These are phyloP conservation scores for Olivierus martensii DNA, from an alignment of 1,140 invertebrate genomes.

Conservation along the genomic window DNA sequence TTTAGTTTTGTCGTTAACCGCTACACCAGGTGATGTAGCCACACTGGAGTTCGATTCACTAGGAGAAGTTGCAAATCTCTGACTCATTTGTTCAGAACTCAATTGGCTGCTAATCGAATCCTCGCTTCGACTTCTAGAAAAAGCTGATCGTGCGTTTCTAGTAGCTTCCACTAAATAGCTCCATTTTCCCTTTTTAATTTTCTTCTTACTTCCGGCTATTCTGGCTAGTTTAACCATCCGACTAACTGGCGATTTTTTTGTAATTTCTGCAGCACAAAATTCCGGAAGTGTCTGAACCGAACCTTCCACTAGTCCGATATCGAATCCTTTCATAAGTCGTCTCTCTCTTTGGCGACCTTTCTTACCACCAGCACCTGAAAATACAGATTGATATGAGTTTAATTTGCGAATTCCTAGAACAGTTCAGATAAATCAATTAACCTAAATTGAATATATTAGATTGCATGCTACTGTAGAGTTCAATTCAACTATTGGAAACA, in stretches of 20 bases:
- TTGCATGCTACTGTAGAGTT: too few relatives aligned
- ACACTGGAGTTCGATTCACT: constrained; percentile 6
- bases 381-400: not conserved
- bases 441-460: too few relatives aligned
- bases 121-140: constrained; percentile 17
- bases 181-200: constrained; percentile 18
- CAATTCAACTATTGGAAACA: too few relatives aligned
- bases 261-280: constrained; percentile 1
- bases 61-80: constrained; percentile 12
- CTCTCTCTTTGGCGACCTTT: constrained; percentile 86
- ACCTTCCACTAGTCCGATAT: constrained; percentile 32
- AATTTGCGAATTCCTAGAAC: not conserved
- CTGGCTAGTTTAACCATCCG: constrained; percentile 16
- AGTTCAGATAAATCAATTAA: not conserved
- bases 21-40: not conserved
- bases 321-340: constrained; percentile 86
- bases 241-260: constrained; percentile 17
- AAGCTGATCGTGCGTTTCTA: constrained; percentile 15
- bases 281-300: constrained; percentile 6
- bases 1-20: not conserved
- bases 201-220: constrained; percentile 19
- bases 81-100: constrained; percentile 13
- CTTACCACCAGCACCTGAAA: constrained; percentile 67
- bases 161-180: constrained; percentile 21
- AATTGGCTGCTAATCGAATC: constrained; percentile 17